These are phyloP conservation scores for Flexamia atlantica DNA, from an alignment of 2,888 invertebrate genomes.

Conservation along the genomic window DNA sequence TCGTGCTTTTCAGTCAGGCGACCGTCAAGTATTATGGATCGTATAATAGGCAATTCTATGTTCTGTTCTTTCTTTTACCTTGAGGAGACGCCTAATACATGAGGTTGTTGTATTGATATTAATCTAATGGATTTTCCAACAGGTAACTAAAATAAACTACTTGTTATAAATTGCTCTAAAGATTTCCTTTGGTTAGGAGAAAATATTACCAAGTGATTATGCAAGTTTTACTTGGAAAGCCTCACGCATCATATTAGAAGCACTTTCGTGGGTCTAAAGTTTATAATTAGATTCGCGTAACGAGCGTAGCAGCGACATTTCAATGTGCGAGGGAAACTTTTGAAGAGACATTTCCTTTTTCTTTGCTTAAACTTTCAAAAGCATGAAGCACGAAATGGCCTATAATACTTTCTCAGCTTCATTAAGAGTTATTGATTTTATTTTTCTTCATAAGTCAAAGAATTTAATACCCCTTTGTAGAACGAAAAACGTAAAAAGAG, in stretches of 20 bases:
- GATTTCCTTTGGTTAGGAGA: too few species aligned
- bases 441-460: neutral
- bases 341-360: conserved; percentile 21
- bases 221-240: neutral
- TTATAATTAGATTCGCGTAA: conserved; percentile 35
- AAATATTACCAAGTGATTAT: neutral
- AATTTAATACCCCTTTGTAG: too few species aligned
- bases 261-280: conserved; percentile 31
- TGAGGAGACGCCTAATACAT: too few species aligned
- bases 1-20: too few species aligned
- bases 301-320: conserved; percentile 42
- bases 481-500: too few species aligned
- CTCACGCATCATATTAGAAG: conserved; percentile 32
- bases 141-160: too few species aligned
- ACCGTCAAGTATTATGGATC: too few species aligned
- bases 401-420: neutral
- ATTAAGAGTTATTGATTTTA: neutral
- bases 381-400: neutral
- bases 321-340: conserved; percentile 16
- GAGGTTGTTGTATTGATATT: too few species aligned
- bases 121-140: too few species aligned
- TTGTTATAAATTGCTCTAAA: too few species aligned
- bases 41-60: too few species aligned
- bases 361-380: neutral
- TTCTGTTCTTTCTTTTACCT: too few species aligned